Conservation (phyloP, 2,888 invertebrate genomes). For the Pycnomerus fuliginosus region DNA sequence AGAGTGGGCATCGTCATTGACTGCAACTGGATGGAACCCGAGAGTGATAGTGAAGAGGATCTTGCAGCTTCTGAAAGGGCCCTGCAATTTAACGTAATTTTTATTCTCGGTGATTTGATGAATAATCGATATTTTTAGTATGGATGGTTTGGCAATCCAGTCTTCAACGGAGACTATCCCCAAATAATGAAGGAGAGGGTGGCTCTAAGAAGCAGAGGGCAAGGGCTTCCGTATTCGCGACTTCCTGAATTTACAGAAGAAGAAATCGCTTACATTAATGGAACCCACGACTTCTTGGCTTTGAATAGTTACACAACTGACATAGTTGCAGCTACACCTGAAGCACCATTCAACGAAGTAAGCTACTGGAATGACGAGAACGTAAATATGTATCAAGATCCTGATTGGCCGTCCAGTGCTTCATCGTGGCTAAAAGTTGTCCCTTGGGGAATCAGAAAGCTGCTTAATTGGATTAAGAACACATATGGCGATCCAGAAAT, state of each 20-base stretch:
- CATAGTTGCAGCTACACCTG: slow-evolving; percentile 53
- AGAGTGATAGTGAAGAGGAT: slow-evolving; percentile 53
- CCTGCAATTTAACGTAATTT: slow-evolving; percentile 57
- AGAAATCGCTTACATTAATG: slow-evolving; percentile 60
- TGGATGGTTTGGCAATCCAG: slow-evolving; percentile 22
- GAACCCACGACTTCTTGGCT: slow-evolving; percentile 59
- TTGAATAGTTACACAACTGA: slow-evolving; percentile 59
- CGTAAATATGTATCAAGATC: slow-evolving; percentile 16
- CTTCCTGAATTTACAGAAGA: slow-evolving; percentile 60
- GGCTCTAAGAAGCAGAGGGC: slow-evolving; percentile 56
- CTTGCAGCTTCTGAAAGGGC: slow-evolving; percentile 55
- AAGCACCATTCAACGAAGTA: slow-evolving; percentile 30
- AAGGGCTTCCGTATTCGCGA: slow-evolving; percentile 60
- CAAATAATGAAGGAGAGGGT: slow-evolving; percentile 58
- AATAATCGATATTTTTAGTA: slow-evolving; percentile 7
- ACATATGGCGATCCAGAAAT: slow-evolving; percentile 54
- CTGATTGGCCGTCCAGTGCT: slow-evolving; percentile 14
- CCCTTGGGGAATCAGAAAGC: slow-evolving; percentile 59
- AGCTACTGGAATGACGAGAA: slow-evolving; percentile 18
- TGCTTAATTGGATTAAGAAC: slow-evolving; percentile 51
- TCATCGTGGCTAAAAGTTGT: slow-evolving; percentile 36
- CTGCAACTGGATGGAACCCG: slow-evolving; percentile 56
- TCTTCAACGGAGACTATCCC: slow-evolving; percentile 62
- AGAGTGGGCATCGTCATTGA: slow-evolving; percentile 58
- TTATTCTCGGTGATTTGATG: too few relatives aligned